Base-by-base conservation (phyloP, 1,140 invertebrate species). In the Stegodyphus mimosarum region DNA sequence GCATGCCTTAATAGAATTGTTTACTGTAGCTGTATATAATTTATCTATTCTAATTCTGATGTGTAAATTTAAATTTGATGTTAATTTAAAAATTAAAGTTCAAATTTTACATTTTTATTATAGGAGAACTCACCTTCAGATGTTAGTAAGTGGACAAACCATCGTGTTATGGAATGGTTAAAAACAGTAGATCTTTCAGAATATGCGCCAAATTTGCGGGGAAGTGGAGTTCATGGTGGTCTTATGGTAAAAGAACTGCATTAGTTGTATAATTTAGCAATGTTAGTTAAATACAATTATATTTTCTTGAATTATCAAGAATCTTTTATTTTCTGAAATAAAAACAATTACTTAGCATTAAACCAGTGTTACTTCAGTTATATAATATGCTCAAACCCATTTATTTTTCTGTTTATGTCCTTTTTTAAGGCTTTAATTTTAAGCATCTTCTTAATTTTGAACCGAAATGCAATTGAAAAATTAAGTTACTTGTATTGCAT, bases 121-220 rank as follows among this genome's bases (percentile, higher is more conserved):
- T 48, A 83, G 80, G 72, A 84, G 66, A 69, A 76, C 6, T n/a
- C 48, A 7, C 55, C 71, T 6, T 7, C n/a, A 0, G 77, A 70
- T 50, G 83, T 87, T 2, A 78, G 55, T 48, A 67, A 51, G 7
- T 96, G 95, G 95, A 95, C 95, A 3, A 95, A 95, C 87, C 94
- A 95, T 88, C 91, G 97, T 80, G 97, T 99, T 2, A 99, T 99
- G 97, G 98, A 99, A 91, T 99, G 98, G 98, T 92, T 99, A 7
- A 92, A 96, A 87, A 95, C 95, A 64, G 97, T 99, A 15, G 98
- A 99, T 92, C 91, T 99, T 11, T 96, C 97, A 0, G 98, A 99
- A 90, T 99, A 99, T 91, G 97, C 97, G 48, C 97, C 98, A 4
- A 99, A 99, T 92, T 92, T 99, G 86, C 92, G 97, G 50, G 98